phyloP scores from a whole-genome alignment of 2,113 vertebrate genomes.

The Sebastes fasciatus region DNA sequence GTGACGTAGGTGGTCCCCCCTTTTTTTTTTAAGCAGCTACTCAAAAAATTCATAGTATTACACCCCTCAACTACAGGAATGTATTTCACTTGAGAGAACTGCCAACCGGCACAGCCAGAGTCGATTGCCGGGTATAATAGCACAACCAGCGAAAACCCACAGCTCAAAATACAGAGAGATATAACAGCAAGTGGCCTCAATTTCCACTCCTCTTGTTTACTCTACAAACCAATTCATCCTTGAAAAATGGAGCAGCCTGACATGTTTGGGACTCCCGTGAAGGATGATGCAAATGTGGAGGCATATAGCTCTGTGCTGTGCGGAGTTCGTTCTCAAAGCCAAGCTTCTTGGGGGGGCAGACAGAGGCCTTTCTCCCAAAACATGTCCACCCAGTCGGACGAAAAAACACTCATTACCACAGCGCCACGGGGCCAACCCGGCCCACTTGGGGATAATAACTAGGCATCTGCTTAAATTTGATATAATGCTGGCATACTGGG shows the following conservation, averaged over 20 bases:
- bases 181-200: slow-evolving; percentile 50
- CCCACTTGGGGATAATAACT: slow-evolving; percentile 77
- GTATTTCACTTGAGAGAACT: slow-evolving; percentile 48
- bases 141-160: slow-evolving; percentile 32
- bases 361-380: slow-evolving; percentile 71
- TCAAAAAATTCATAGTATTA: slow-evolving; percentile 7
- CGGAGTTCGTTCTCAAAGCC: slow-evolving; percentile 40
- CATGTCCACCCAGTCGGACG: slow-evolving; percentile 83
- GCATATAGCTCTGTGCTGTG: slow-evolving; percentile 20
- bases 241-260: slow-evolving; percentile 52
- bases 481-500: slow-evolving; percentile 67
- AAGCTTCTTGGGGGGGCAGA: slow-evolving; percentile 49
- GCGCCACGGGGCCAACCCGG: slow-evolving; percentile 64
- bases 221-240: slow-evolving; percentile 31
- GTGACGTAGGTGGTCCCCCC: slow-evolving; percentile 7
- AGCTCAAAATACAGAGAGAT: slow-evolving; percentile 26
- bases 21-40: slow-evolving; percentile 17
- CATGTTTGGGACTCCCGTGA: slow-evolving; percentile 48
- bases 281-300: slow-evolving; percentile 48
- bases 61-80: slow-evolving; percentile 35
- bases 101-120: slow-evolving; percentile 27
- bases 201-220: slow-evolving; percentile 53
- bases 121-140: slow-evolving; percentile 59
- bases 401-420: slow-evolving; percentile 83
- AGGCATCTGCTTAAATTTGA: slow-evolving; percentile 80